Conservation (phyloP, 2,113 vertebrate genomes). For the Scomber scombrus region DNA sequence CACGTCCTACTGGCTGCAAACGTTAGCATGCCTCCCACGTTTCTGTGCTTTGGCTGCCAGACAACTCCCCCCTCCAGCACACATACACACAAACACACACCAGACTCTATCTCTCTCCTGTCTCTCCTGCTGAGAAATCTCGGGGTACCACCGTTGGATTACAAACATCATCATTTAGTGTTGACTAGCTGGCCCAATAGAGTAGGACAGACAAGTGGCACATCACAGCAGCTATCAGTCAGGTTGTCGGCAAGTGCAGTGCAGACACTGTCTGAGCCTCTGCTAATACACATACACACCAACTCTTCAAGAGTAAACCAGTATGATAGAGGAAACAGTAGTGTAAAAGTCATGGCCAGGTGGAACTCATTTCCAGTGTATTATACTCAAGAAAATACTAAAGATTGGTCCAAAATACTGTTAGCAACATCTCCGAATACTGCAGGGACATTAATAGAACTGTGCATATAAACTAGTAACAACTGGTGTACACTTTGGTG, state of each 20-base stretch:
- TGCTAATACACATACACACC: neutral
- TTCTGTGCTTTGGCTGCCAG: constrained; percentile 64
- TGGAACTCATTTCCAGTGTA: no score
- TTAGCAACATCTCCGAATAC: no score
- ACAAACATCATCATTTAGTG: constrained; percentile 75
- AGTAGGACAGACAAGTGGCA: constrained; percentile 54
- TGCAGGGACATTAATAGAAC: no score
- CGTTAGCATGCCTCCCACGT: constrained; percentile 74
- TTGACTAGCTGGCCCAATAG: constrained; percentile 35
- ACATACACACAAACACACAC: constrained; percentile 4
- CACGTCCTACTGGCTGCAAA: constrained; percentile 55
- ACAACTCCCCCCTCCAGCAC: constrained; percentile 28
- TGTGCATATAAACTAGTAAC: no score
- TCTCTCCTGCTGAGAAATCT: constrained; percentile 69
- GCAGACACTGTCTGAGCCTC: constrained; percentile 7
- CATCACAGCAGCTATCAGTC: constrained; percentile 59
- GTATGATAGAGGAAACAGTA: no score
- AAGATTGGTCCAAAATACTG: no score
- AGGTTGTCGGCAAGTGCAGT: neutral
- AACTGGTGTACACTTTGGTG: no score
- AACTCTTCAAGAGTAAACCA: neutral
- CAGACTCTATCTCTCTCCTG: constrained; percentile 34
- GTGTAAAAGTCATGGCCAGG: no score
- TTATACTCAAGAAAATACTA: no score
- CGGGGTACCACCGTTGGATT: constrained; percentile 61